These are phyloP conservation scores for Nestor notabilis DNA, from an alignment of 2,113 vertebrate species.

Conservation along the genomic window DNA sequence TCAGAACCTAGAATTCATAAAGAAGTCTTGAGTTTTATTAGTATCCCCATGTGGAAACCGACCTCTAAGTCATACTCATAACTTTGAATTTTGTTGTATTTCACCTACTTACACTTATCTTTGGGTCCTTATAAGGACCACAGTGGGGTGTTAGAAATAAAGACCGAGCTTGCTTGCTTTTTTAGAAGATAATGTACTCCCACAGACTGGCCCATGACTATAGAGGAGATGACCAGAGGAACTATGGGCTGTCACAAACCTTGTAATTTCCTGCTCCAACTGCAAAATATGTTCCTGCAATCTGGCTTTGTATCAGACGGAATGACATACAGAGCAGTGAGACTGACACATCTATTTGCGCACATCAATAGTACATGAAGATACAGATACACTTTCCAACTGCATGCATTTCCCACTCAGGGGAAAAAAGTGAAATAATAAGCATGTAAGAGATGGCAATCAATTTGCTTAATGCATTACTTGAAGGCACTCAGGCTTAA, in stretches of 20 bases:
- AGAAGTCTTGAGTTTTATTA: neutral
- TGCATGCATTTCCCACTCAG: neutral
- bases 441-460: neutral
- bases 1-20: neutral
- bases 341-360: neutral
- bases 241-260: neutral
- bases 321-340: neutral
- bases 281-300: neutral
- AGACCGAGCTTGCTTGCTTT: neutral
- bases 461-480: slow-evolving; percentile 23
- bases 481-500: slow-evolving; percentile 7
- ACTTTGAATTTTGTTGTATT: neutral
- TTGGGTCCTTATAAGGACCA: neutral
- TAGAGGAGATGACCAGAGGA: neutral
- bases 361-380: neutral
- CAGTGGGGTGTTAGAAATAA: neutral
- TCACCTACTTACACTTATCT: neutral
- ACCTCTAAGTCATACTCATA: neutral
- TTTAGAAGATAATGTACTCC: neutral
- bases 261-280: neutral
- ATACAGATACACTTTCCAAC: neutral
- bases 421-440: neutral
- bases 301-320: neutral
- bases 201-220: neutral
- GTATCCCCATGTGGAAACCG: neutral